These are phyloP conservation scores for Drosophila fungiperda DNA, from an alignment of 2,888 invertebrate species.

Conservation along the genomic window DNA sequence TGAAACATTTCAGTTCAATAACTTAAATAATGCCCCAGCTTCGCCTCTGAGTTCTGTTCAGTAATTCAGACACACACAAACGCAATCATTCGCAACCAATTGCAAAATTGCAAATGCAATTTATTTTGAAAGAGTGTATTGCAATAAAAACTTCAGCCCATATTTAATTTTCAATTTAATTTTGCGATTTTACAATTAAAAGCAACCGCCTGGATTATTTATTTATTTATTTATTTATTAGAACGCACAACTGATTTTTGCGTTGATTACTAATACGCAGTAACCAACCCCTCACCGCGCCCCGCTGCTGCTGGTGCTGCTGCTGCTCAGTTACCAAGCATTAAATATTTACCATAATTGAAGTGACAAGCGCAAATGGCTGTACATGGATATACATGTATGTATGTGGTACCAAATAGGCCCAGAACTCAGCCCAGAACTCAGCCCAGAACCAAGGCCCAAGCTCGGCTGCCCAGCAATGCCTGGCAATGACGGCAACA, in stretches of 20 bases:
- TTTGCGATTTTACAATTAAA: conserved; percentile 76
- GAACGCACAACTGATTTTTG: conserved; percentile 77
- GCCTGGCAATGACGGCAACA: conserved; percentile 70
- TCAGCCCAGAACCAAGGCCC: not conserved
- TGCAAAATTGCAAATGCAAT: conserved; percentile 61
- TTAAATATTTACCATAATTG: conserved; percentile 81
- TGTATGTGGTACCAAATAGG: conserved; percentile 16
- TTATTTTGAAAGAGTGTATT: conserved; percentile 43
- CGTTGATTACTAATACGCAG: conserved; percentile 75
- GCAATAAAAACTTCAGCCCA: conserved; percentile 34
- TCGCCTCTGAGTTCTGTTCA: conserved; percentile 16
- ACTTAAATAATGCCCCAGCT: conserved; percentile 72
- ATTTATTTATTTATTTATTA: conserved; percentile 80
- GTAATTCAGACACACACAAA: not conserved
- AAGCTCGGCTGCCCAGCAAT: conserved; percentile 4
- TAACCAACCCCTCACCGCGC: not conserved
- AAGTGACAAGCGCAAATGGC: conserved; percentile 80
- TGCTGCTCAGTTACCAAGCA: conserved; percentile 44
- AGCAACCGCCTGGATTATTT: conserved; percentile 69
- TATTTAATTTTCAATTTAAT: conserved; percentile 76
- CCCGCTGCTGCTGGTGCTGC: no score
- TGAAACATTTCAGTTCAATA: conserved; percentile 80
- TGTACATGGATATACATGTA: conserved; percentile 56
- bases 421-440: conserved; percentile 18
- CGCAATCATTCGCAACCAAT: conserved; percentile 40